These are phyloP conservation scores for Lymantria dispar DNA, from an alignment of 2,888 invertebrate genomes.

Conservation along the genomic window DNA sequence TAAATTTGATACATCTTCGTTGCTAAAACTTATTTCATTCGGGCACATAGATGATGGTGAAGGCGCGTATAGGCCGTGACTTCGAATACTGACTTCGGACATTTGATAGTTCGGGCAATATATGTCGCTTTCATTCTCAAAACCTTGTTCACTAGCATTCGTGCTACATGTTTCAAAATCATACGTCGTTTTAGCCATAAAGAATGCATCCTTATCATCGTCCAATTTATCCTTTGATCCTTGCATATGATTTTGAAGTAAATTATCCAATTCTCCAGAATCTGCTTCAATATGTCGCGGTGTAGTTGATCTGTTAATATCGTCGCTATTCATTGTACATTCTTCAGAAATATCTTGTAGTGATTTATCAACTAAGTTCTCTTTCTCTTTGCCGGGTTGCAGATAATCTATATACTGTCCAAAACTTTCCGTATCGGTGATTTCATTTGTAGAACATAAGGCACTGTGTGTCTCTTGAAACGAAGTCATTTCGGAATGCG, in stretches of 20 bases:
- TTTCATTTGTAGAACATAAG: constrained; percentile 75
- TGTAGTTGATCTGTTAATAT: constrained; percentile 57
- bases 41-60: constrained; percentile 81
- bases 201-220: constrained; percentile 66
- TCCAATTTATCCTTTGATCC: constrained; percentile 63
- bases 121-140: constrained; percentile 84
- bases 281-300: constrained; percentile 52
- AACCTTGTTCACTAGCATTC: constrained; percentile 73
- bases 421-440: constrained; percentile 77
- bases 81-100: constrained; percentile 85
- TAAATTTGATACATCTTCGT: constrained; percentile 73
- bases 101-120: constrained; percentile 84
- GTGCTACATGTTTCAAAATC: constrained; percentile 75
- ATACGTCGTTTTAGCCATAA: constrained; percentile 68
- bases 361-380: constrained; percentile 63
- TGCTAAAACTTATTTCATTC: constrained; percentile 76
- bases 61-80: constrained; percentile 84
- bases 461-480: constrained; percentile 76
- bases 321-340: constrained; percentile 73
- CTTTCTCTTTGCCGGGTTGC: constrained; percentile 64
- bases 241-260: constrained; percentile 50
- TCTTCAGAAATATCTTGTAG: constrained; percentile 75
- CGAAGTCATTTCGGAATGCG: constrained; percentile 74
- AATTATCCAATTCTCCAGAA: constrained; percentile 56
- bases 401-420: constrained; percentile 75